phyloP scores from a whole-genome alignment of 2,888 invertebrate genomes.

The Athripsodes cinereus region DNA sequence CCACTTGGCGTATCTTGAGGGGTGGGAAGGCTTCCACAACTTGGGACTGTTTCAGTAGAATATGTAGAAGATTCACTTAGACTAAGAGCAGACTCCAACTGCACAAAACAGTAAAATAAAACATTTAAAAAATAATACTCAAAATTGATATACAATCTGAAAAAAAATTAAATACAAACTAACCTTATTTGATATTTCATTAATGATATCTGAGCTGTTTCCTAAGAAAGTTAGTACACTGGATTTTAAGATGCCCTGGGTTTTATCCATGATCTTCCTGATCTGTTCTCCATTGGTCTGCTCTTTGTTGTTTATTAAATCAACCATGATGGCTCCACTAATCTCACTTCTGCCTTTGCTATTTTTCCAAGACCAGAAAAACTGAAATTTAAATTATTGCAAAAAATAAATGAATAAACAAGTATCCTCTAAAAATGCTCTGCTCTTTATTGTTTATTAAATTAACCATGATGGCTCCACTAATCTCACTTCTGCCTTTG shows the following conservation, averaged over 20 bases:
- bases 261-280: conserved; percentile 42
- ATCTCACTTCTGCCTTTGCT: no score
- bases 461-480: conserved; percentile 28
- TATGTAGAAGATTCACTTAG: conserved; percentile 29
- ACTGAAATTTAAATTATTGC: no score
- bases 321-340: conserved; percentile 28
- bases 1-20: neutral
- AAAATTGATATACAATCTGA: neutral
- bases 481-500: no score
- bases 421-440: conserved; percentile 25
- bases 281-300: conserved; percentile 38
- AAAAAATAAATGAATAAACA: no score
- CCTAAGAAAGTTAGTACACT: conserved; percentile 44
- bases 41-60: conserved; percentile 20
- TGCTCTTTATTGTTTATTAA: conserved; percentile 30
- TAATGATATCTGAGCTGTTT: conserved; percentile 45
- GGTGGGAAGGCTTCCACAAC: conserved; percentile 7
- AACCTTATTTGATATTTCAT: conserved; percentile 45
- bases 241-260: conserved; percentile 41
- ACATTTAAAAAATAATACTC: neutral
- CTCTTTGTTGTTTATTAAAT: conserved; percentile 30
- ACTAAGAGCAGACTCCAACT: conserved; percentile 31
- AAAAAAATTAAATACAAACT: neutral
- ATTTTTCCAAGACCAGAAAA: no score
- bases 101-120: neutral